Evolutionary conservation across 2,888 invertebrate species (phyloP).

Genomic region (Oscheius sp.): DNA sequence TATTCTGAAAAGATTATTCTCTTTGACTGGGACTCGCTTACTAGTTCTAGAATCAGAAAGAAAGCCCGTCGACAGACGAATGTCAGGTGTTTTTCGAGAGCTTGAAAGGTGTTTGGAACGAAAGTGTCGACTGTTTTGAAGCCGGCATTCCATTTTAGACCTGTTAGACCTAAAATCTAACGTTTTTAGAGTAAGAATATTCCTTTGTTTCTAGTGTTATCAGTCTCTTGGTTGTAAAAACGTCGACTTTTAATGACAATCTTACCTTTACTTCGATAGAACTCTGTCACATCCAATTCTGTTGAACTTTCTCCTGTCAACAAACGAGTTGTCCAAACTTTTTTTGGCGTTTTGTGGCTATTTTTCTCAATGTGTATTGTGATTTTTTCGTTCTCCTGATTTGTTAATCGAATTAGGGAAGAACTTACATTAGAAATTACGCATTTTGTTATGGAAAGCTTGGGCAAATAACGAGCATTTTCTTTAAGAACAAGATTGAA

Average conservation of each 20-base stretch:
- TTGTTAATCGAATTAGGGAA: not conserved
- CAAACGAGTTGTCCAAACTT: not conserved
- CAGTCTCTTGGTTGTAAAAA: not conserved
- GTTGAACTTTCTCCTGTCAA: not conserved
- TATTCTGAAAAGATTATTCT: not conserved
- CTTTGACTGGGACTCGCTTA: not conserved
- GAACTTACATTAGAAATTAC: not conserved
- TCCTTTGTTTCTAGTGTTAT: too few relatives aligned
- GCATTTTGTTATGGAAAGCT: not conserved
- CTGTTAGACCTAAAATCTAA: conserved; percentile 7
- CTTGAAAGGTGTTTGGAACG: not conserved
- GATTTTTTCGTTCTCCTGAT: not conserved
- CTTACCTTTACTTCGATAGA: conserved; percentile 6
- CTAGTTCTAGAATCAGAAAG: not conserved
- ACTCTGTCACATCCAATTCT: not conserved
- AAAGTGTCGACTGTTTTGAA: not conserved
- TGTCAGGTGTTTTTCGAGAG: not conserved
- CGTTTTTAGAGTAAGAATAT: too few relatives aligned
- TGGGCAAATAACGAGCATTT: not conserved
- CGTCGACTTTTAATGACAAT: not conserved
- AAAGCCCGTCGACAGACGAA: conserved; percentile 8
- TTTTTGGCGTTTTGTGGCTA: not conserved
- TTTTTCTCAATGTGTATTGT: not conserved
- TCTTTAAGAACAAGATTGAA: not conserved
- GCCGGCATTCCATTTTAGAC: conserved; percentile 17